Evolutionary conservation across 2,797 vertebrate species (phyloP), one percentile per base, ranked within the genome.

Genomic region (Thalassophryne amazonica): DNA sequence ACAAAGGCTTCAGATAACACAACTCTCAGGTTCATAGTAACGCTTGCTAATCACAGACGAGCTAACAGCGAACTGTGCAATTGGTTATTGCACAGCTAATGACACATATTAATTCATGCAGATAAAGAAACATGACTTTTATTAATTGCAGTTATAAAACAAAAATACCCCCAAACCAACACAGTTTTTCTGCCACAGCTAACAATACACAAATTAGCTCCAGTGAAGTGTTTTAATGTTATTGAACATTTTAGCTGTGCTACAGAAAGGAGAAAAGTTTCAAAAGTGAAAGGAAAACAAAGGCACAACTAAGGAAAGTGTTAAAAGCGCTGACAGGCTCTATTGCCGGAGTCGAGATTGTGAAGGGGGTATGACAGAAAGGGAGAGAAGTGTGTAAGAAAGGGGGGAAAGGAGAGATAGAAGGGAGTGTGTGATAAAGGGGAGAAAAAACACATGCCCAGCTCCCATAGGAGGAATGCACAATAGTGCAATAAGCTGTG

Each of bases 401-500:
- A 59, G 69, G 42, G n/a, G 24, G 36, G 40, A 58, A 63, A 57
- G 47, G 51, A 52, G 61, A 73, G 60, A 72, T 59, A 56, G 50
- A 7, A 23, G 42, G 41, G 43, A 33, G 64, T 37, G 60, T 50
- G 57, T 65, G 80, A 83, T 75, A 71, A 73, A 68, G 39, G 40
- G 20, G 38, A 9, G 13, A 15, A 25, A 59, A 70, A 79, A 80
- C 61, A 87, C 75, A 77, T 83, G 53, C 69, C 76, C 51, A 73
- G 76, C 76, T 86, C 81, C 84, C 76, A 54, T 40, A 84, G 80
- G 85, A 86, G 47, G 61, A 67, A 76, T 69, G 77, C 76, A 86
- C 84, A 80, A 78, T 78, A 69, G 84, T 62, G 74, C 77, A 86
- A 81, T 80, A 80, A 80, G 69, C 59, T 60, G 67, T 69, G 76